phyloP scores from a whole-genome alignment of 2,888 invertebrate species.

The Odiellus spinosus region DNA sequence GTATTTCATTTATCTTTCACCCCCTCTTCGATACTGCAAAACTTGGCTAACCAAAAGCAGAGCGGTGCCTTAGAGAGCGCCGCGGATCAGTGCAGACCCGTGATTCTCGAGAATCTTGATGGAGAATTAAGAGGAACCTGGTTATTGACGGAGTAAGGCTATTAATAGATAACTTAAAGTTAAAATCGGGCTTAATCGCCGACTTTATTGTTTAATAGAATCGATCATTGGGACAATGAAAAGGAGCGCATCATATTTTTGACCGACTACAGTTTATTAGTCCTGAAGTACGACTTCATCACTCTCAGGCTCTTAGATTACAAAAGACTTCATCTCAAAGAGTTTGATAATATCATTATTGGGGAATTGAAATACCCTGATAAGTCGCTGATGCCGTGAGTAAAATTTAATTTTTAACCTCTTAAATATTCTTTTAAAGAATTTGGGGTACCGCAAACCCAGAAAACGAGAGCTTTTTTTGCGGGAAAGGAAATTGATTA shows the following conservation, averaged over 20 bases:
- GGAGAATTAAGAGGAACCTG: conserved; percentile 56
- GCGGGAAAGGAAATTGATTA: too few species aligned
- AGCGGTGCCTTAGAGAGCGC: conserved; percentile 56
- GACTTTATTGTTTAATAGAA: too few species aligned
- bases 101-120: conserved; percentile 48
- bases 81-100: conserved; percentile 47
- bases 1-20: too few species aligned
- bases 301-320: conserved; percentile 54
- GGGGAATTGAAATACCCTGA: conserved; percentile 68
- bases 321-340: conserved; percentile 47
- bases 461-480: too few species aligned
- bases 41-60: conserved; percentile 41
- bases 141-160: conserved; percentile 65
- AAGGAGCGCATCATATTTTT: conserved; percentile 60
- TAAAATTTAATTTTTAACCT: conserved; percentile 23
- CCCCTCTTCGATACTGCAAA: too few species aligned
- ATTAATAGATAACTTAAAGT: too few species aligned
- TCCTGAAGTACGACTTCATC: conserved; percentile 71
- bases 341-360: conserved; percentile 51
- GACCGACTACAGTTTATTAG: conserved; percentile 52
- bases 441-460: too few species aligned
- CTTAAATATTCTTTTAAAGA: neutral
- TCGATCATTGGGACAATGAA: conserved; percentile 73
- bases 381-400: conserved; percentile 69
- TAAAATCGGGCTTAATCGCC: too few species aligned